Base-by-base conservation (phyloP, 2,888 invertebrate species). In the Agrochola macilenta region DNA sequence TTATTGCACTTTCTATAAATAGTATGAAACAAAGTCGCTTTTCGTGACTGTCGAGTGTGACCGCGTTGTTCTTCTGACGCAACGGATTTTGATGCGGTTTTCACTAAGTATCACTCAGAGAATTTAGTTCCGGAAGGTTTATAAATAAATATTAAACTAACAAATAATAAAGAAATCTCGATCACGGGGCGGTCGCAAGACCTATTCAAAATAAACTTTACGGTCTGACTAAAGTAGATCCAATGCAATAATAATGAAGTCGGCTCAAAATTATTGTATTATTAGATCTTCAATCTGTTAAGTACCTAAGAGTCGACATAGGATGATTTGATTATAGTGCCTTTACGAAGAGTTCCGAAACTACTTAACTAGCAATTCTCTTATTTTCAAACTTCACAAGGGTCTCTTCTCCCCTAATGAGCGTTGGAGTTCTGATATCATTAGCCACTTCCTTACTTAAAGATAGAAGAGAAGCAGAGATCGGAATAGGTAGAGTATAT, bases 401-500 rank as follows among this genome's bases (percentile, higher is more conserved):
- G 30, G 20, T 23, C 12, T 66, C 35, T 35, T 35, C 35, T 35
- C 30, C 43, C n/a, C 23, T 57, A 30, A 63, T 49, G 49, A 52
- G 9, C 46, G 14, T 49, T 68, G 23, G 4, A 78, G 35, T 54
- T 49, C 52, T 70, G 26, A 46, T 39, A 57, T 52, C 69, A 74
- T 84, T 75, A 82, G 43, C 60, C 43, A 70, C 39, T 65, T 84
- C n/a, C n/a, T n/a, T n/a, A n/a, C n/a, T n/a, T n/a, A n/a, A n/a
- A n/a, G n/a, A n/a, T n/a, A n/a, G n/a, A n/a, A n/a, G n/a, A n/a
- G n/a, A n/a, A n/a, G n/a, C n/a, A n/a, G n/a, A n/a, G n/a, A n/a
- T n/a, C n/a, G n/a, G n/a, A n/a, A n/a, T n/a, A n/a, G n/a, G n/a
- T n/a, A n/a, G n/a, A n/a, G n/a, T n/a, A n/a, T n/a, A n/a, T n/a